Evolutionary conservation across 2,888 invertebrate genomes (phyloP), one percentile per base, ranked within the genome.

Genomic region (Disparrhopalites patrizii): DNA sequence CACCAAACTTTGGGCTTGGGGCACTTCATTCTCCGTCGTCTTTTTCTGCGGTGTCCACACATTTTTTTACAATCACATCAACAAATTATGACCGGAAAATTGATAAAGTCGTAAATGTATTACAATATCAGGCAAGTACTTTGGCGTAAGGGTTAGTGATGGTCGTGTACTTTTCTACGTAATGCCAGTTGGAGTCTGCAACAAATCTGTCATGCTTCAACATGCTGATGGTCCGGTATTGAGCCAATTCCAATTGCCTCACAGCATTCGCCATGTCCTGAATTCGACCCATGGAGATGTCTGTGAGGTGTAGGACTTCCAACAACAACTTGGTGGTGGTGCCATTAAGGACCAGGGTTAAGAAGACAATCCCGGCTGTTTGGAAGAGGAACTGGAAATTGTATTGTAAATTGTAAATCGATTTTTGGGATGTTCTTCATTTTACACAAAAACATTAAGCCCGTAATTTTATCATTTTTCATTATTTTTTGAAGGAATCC

Each of bases 131-230:
- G n/a, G 25, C 13, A 57, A 23, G 1, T 33, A 69, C 69, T 43
- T 70, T 80, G 73, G 82, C 81, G 75, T 85, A 86, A 0, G 86
- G 85, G 72, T 86, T 84, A 66, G 81, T 81, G 65, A 86, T 81
- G 0, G 80, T 79, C 1, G 85, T 85, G 77, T 81, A 81, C 72
- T 78, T 79, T 30, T 82, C 81, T 0, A 86, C 85, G 27, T 83
- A 75, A 51, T 82, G 25, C 86, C 86, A 86, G 73, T 86, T 84
- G 31, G 85, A 84, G 78, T 86, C 86, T 55, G 85, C 83, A 2
- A 86, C 77, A 76, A 86, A 85, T 77, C 85, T 83, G 74, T 86
- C 85, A 80, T 84, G 84, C 76, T 85, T 84, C 54, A 85, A 77
- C 80, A 84, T 82, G 1, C 82, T 82, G 5, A 85, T 79, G 8